Evolutionary conservation across 1,140 invertebrate species (phyloP), one percentile per base, ranked within the genome.

Genomic region (Lanistes nyassanus): DNA sequence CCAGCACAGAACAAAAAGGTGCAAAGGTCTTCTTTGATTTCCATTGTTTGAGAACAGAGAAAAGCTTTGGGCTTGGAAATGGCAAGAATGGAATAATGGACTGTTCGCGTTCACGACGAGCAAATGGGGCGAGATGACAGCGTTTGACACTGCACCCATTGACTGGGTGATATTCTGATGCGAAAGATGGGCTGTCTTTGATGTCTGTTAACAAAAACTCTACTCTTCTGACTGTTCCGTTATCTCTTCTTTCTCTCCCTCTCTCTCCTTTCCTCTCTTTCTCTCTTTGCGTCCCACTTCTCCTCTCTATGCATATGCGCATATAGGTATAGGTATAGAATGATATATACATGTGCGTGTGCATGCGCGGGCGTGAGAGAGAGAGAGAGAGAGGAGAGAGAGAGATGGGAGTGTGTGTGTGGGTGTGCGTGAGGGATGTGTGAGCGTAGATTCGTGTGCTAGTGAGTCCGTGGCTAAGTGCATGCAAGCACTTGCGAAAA

Each of bases 301-400:
- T 6, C 39, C 56, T 21, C 56, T 21, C 56, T 60, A n/a, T 11
- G 58, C 31, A 7, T 62, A 31, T 62, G 58, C 31, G 58, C 26
- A 55, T 65, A 51, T 75, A 72, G 76, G 60, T 77, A 55, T n/a
- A 29, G 31, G 58, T 62, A 31, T 62, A 31, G n/a, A 7, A 26
- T 6, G 16, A 7, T 65, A 36, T 76, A 34, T 77, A 62, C 67
- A 47, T 76, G 72, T 77, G 62, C 76, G 76, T 77, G 60, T 78
- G 74, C 76, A 53, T 78, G 64, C 76, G 74, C 68, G 64, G 76
- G 72, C 55, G 74, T 78, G 72, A 51, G 64, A 76, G 71, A 68
- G 64, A 76, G 72, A 68, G 47, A 76, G 72, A 67, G 64, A 39
- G 66, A 21, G 66, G 5, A 6, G 3, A 39, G 36, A 39, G 9